phyloP scores from a whole-genome alignment of 2,113 vertebrate genomes.

The Bubalus kerabau region DNA sequence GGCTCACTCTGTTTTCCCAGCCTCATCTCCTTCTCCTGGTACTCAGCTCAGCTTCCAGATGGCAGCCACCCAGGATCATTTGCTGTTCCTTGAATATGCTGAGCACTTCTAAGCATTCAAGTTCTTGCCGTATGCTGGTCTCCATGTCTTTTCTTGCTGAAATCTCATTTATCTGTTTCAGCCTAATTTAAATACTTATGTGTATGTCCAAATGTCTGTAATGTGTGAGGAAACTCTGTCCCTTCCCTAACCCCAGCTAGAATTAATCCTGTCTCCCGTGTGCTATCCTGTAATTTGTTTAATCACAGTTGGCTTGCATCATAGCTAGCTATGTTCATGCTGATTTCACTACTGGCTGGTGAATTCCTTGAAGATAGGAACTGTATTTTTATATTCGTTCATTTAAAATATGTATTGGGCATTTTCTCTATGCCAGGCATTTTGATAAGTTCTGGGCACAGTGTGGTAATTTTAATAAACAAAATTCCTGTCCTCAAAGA shows the following conservation, averaged over 20 bases:
- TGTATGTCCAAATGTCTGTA: neutral
- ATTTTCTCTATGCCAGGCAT: neutral
- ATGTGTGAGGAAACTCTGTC: slow-evolving; percentile 38
- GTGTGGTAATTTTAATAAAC: neutral
- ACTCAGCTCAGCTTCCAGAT: neutral
- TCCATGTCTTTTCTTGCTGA: slow-evolving; percentile 24
- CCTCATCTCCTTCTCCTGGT: neutral
- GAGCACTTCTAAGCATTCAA: slow-evolving; percentile 6
- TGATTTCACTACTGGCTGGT: neutral
- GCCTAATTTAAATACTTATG: neutral
- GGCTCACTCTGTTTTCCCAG: neutral
- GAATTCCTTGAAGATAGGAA: slow-evolving; percentile 11
- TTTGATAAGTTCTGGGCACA: neutral
- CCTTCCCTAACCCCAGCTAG: slow-evolving; percentile 24
- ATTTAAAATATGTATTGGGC: neutral
- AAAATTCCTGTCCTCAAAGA: neutral
- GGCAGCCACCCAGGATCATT: neutral
- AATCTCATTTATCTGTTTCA: slow-evolving; percentile 44
- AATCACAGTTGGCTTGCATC: slow-evolving; percentile 36
- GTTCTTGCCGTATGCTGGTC: neutral
- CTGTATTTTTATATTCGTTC: neutral
- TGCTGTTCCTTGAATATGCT: neutral
- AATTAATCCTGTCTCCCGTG: slow-evolving; percentile 41
- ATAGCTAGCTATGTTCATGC: neutral
- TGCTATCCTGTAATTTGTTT: slow-evolving; percentile 43